These are phyloP conservation scores for Orycteropus afer DNA, from an alignment of 2,113 vertebrate species.

Conservation along the genomic window DNA sequence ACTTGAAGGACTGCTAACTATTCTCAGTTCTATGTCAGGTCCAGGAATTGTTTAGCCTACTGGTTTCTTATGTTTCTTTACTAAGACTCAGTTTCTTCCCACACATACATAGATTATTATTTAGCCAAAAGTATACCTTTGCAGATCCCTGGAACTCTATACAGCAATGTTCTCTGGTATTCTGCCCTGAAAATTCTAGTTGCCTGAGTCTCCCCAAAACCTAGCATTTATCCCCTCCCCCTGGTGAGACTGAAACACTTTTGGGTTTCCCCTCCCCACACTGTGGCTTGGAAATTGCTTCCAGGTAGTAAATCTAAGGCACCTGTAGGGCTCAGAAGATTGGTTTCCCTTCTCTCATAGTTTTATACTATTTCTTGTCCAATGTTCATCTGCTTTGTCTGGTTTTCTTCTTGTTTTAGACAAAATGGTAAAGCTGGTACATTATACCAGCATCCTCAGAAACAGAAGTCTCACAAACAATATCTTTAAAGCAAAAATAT, in stretches of 20 bases:
- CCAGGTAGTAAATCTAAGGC: not conserved
- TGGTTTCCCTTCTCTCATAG: not conserved
- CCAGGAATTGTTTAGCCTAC: not conserved
- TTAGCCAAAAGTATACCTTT: not conserved
- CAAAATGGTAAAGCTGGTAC: not conserved
- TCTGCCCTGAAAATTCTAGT: not conserved
- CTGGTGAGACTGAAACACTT: not conserved
- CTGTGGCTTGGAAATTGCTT: not conserved
- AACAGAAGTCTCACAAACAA: not conserved
- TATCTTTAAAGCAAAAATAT: constrained; percentile 26
- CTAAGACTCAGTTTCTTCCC: not conserved
- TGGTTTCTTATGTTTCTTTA: constrained; percentile 1
- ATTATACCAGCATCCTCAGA: not conserved
- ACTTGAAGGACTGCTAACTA: constrained; percentile 16
- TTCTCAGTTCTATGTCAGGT: not conserved
- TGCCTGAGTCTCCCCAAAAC: too few relatives aligned
- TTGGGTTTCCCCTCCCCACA: not conserved
- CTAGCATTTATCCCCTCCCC: not conserved
- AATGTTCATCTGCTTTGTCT: not conserved
- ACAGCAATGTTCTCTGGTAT: not conserved
- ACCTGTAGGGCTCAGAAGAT: not conserved
- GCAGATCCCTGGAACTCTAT: not conserved
- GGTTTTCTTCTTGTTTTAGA: not conserved
- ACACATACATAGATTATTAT: not conserved
- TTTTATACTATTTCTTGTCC: not conserved